Evolutionary conservation across 2,888 invertebrate species (phyloP).

Genomic region (Drepana falcataria): DNA sequence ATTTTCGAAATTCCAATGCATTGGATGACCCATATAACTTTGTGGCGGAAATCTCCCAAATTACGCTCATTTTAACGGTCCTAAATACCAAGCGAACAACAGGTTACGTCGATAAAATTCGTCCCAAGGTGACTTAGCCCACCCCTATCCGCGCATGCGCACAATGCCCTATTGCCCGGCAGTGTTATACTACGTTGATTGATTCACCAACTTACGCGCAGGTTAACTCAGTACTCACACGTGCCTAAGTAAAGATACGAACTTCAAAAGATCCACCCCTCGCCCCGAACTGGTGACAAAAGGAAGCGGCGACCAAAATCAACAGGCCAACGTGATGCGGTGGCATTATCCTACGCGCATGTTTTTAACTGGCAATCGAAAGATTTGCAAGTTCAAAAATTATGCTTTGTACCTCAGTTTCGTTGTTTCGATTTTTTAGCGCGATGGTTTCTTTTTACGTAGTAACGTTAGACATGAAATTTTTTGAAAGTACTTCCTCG

Average conservation of each 20-base stretch:
- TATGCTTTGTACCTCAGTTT: too few relatives aligned
- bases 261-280: constrained; percentile 30
- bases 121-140: constrained; percentile 22
- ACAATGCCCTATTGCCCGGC: constrained; percentile 48
- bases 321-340: constrained; percentile 30
- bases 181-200: constrained; percentile 68
- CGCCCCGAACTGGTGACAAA: constrained; percentile 12
- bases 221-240: constrained; percentile 48
- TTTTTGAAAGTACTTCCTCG: too few relatives aligned
- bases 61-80: not conserved
- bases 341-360: constrained; percentile 37
- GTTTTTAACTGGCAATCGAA: constrained; percentile 34
- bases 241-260: constrained; percentile 53
- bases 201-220: constrained; percentile 74
- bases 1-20: not conserved
- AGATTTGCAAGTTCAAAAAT: constrained; percentile 13
- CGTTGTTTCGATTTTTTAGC: too few relatives aligned
- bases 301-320: constrained; percentile 20
- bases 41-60: not conserved
- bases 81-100: not conserved
- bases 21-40: not conserved
- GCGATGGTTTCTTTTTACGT: too few relatives aligned
- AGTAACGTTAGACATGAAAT: too few relatives aligned
- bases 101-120: not conserved
- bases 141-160: constrained; percentile 68